Conservation (phyloP, 2,113 vertebrate genomes). For the Catharus minimus region DNA sequence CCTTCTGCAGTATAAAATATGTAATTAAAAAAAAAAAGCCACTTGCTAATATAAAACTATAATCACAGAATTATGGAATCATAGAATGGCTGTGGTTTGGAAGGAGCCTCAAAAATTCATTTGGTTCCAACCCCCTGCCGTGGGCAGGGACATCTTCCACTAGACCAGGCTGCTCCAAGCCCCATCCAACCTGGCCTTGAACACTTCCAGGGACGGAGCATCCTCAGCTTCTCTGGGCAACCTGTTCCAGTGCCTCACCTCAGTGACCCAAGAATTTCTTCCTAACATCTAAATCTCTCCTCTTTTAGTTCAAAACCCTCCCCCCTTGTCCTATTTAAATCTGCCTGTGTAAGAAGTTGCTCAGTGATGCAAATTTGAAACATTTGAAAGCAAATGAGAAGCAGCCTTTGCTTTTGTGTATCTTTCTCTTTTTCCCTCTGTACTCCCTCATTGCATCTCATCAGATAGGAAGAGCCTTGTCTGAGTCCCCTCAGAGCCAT, state of each 20-base stretch:
- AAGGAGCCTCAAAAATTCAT: neutral
- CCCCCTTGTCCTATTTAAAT: neutral
- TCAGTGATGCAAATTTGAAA: neutral
- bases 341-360: rapidly evolving
- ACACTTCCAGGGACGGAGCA: neutral
- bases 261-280: neutral
- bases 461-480: rapidly evolving
- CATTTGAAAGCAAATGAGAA: neutral
- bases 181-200: neutral
- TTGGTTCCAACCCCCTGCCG: neutral
- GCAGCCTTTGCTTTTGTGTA: neutral
- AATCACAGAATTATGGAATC: neutral
- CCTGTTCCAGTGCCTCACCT: neutral
- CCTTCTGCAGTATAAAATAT: neutral
- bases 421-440: neutral
- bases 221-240: neutral
- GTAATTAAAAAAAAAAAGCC: too few relatives aligned
- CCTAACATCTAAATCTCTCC: neutral
- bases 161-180: too few relatives aligned
- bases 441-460: rapidly evolving
- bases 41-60: neutral
- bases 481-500: neutral
- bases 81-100: neutral
- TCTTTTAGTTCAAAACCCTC: neutral
- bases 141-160: neutral